Conservation (phyloP, 2,797 vertebrate genomes). For the Phaenicophaeus curvirostris region DNA sequence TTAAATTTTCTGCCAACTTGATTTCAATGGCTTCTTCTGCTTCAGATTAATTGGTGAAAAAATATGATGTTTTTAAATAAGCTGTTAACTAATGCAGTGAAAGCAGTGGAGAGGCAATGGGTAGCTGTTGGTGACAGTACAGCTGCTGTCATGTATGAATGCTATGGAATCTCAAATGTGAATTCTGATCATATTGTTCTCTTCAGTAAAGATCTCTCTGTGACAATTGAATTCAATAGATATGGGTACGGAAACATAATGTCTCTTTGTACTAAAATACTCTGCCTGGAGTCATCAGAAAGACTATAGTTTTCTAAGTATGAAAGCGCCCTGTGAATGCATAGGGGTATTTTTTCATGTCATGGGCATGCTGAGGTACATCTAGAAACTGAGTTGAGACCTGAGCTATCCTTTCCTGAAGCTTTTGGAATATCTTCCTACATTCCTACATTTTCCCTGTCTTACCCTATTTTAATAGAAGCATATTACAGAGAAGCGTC, state of each 20-base stretch:
- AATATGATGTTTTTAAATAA: background rate
- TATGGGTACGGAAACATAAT: background rate
- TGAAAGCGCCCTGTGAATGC: background rate
- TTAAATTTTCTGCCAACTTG: constrained; percentile 2
- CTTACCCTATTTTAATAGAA: background rate
- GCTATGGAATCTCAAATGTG: background rate
- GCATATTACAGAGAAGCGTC: background rate
- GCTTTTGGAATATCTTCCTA: background rate
- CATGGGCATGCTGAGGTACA: background rate
- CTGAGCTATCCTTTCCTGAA: background rate
- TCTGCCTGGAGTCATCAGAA: background rate
- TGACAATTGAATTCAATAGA: background rate
- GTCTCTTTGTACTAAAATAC: background rate
- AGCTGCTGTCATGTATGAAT: background rate
- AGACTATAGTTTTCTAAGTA: background rate
- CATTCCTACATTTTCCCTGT: background rate
- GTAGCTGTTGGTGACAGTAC: background rate
- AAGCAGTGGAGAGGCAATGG: background rate
- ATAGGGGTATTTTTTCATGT: background rate
- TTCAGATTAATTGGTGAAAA: background rate
- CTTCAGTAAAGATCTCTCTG: background rate
- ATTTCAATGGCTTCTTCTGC: constrained; percentile 2
- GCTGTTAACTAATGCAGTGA: background rate
- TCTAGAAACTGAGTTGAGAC: background rate
- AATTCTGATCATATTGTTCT: background rate